A percentile compares a stretch with the other conserved stretches of the same genome.
Conservation (phyloP, 35 echinoderm and acorn worm species). For the Strongylocentrotus purpuratus region DNA sequence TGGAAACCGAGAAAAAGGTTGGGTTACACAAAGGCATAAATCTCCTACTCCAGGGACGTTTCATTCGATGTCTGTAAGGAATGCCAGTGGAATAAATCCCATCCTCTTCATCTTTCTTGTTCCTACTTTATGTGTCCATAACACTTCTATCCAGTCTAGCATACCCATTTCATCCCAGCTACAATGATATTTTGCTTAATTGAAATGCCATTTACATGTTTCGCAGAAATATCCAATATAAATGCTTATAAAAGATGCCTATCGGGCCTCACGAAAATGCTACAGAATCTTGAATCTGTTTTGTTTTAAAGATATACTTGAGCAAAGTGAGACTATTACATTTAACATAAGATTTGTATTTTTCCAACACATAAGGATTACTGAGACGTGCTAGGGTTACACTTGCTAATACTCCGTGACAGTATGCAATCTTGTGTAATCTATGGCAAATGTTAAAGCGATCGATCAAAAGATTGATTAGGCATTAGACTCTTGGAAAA, state of each 20-base stretch:
- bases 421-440: neutral
- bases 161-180: too few relatives aligned
- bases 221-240: neutral
- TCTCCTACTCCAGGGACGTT: neutral
- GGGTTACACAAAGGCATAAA: slow-evolving; percentile 17
- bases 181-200: neutral
- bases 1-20: neutral
- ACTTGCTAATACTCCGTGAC: neutral
- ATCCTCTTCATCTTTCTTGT: neutral
- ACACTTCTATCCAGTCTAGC: neutral
- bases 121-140: neutral
- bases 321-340: neutral
- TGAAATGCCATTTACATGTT: neutral
- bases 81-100: slow-evolving; percentile 2
- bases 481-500: neutral
- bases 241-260: too few relatives aligned
- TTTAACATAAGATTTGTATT: too few relatives aligned
- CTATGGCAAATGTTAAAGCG: neutral
- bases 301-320: too few relatives aligned
- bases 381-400: neutral
- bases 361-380: neutral
- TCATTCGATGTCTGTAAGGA: neutral
- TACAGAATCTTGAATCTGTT: neutral
- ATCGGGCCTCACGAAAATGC: neutral
- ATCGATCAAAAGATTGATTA: neutral